Conservation (phyloP, 35 echinoderm and acorn worm species). For the Anneissia japonica region DNA sequence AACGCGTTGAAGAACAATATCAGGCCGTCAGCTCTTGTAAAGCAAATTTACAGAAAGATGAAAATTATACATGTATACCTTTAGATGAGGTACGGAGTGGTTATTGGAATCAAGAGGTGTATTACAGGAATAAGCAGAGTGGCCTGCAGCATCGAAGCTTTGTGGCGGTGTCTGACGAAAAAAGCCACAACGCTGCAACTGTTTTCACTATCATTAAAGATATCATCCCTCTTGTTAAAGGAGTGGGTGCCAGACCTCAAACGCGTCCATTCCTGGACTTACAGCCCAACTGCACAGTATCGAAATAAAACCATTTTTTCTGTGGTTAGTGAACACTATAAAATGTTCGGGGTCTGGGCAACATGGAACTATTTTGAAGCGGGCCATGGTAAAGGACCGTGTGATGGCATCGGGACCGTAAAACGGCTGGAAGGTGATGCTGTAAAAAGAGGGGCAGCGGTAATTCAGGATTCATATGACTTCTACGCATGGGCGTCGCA, state of each 20-base stretch:
- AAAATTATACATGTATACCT: too few relatives aligned
- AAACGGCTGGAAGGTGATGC: constrained; percentile 9
- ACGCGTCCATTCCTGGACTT: constrained; percentile 49
- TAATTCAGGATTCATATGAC: constrained; percentile 27
- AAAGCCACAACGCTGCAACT: constrained; percentile 4
- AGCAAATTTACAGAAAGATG: too few relatives aligned
- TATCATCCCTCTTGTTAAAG: not conserved
- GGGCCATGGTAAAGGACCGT: constrained; percentile 36
- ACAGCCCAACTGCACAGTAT: constrained; percentile 46
- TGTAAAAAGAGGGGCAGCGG: not conserved
- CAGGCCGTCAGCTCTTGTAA: too few relatives aligned
- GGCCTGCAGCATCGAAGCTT: constrained; percentile 4
- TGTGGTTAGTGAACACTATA: constrained; percentile 4
- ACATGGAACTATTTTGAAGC: constrained; percentile 47
- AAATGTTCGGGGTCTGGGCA: constrained; percentile 19
- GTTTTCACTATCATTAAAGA: constrained; percentile 15
- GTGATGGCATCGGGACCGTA: constrained; percentile 29
- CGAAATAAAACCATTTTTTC: constrained; percentile 38
- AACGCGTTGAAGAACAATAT: too few relatives aligned
- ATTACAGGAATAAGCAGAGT: constrained; percentile 12
- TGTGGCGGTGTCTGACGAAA: constrained; percentile 14
- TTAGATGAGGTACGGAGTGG: not conserved
- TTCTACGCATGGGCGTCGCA: constrained; percentile 39
- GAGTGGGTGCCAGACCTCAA: constrained; percentile 5
- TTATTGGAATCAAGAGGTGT: constrained; percentile 34